Evolutionary conservation across 2,113 vertebrate species (phyloP).

Genomic region (Ophiodon elongatus): DNA sequence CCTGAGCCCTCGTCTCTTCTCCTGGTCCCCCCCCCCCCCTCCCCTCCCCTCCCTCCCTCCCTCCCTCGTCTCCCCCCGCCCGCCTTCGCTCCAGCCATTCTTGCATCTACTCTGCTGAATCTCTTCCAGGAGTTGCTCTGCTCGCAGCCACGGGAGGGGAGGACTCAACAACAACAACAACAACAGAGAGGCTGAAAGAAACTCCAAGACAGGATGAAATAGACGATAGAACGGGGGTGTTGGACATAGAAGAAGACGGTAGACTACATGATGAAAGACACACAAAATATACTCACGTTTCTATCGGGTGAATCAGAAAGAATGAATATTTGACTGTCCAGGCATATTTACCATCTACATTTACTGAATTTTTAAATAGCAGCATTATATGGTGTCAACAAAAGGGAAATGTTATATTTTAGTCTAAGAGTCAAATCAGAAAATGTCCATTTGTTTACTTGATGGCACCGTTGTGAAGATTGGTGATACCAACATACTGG

Average conservation of each 20-base stretch:
- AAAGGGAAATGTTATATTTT: too few relatives aligned
- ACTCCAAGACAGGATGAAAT: neutral
- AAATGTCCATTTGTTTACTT: neutral
- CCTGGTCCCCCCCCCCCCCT: too few relatives aligned
- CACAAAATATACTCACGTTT: neutral
- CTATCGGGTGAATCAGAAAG: neutral
- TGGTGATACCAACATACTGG: neutral
- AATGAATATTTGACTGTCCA: neutral
- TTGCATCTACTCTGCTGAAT: slow-evolving; percentile 52
- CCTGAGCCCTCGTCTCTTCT: slow-evolving; percentile 42
- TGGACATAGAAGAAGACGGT: neutral
- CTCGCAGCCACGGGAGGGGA: slow-evolving; percentile 21
- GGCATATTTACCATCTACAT: neutral
- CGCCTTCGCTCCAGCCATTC: slow-evolving; percentile 50
- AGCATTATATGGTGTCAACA: neutral
- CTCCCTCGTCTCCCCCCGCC: neutral
- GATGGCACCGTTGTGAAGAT: neutral
- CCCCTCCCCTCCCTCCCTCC: too few relatives aligned
- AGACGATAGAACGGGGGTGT: neutral
- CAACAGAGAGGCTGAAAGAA: neutral
- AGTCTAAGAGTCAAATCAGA: too few relatives aligned
- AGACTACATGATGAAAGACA: neutral
- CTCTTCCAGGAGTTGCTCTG: slow-evolving; percentile 56
- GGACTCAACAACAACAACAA: neutral
- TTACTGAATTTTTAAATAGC: neutral